Evolutionary conservation across 2,888 invertebrate species (phyloP).

Genomic region (Fragum whitleyi): DNA sequence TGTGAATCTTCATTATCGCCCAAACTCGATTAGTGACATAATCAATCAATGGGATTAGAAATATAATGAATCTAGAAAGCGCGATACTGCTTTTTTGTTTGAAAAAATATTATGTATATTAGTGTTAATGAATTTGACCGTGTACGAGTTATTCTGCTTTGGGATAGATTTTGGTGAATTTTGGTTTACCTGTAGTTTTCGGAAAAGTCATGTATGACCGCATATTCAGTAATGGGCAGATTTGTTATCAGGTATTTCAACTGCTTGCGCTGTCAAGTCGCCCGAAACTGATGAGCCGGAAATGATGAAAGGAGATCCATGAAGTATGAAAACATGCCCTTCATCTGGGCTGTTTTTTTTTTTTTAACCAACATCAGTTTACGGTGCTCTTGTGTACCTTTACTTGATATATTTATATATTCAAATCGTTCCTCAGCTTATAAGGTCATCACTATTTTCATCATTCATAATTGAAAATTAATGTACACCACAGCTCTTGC

Average conservation of each 20-base stretch:
- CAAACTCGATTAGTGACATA: too few relatives aligned
- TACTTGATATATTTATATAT: neutral
- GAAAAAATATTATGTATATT: too few relatives aligned
- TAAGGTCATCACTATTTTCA: neutral
- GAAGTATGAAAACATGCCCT: neutral
- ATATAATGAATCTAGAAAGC: too few relatives aligned
- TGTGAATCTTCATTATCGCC: too few relatives aligned
- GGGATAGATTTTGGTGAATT: too few relatives aligned
- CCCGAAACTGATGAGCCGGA: slow-evolving; percentile 18
- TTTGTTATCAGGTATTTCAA: slow-evolving; percentile 6
- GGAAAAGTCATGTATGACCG: slow-evolving; percentile 4
- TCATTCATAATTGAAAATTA: neutral
- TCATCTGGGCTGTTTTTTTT: neutral
- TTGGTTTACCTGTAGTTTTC: slow-evolving; percentile 6
- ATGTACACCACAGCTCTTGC: neutral
- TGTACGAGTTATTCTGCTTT: too few relatives aligned
- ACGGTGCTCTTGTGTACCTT: neutral
- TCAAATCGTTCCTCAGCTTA: neutral
- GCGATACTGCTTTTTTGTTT: too few relatives aligned
- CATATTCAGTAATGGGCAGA: slow-evolving; percentile 1
- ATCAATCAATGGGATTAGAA: too few relatives aligned
- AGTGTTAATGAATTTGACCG: too few relatives aligned
- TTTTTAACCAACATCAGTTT: slow-evolving; percentile 20
- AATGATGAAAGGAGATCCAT: neutral
- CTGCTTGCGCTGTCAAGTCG: slow-evolving; percentile 14